phyloP scores from a whole-genome alignment of 1,140 invertebrate genomes.

The Eulimnadia texana region DNA sequence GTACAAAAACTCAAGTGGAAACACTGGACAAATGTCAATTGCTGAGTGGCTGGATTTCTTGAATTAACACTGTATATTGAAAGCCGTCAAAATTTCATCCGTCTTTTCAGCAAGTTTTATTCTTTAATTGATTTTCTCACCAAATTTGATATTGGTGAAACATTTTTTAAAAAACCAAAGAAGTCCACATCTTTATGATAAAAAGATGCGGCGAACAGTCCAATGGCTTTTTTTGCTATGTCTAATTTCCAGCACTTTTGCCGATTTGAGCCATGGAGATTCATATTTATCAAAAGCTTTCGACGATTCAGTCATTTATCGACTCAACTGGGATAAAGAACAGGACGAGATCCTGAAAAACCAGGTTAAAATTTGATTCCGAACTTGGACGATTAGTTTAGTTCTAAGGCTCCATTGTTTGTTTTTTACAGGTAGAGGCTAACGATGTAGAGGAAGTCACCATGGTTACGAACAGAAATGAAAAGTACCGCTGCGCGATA shows the following conservation, averaged over 20 bases:
- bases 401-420: not conserved
- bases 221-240: not conserved
- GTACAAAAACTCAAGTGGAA: no score
- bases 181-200: no score
- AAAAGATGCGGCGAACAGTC: no score
- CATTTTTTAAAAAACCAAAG: no score
- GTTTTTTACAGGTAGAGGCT: constrained; percentile 8
- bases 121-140: no score
- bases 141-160: no score
- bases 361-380: constrained; percentile 4
- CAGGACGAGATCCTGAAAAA: constrained; percentile 13
- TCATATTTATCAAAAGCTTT: constrained; percentile 43
- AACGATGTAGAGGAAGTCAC: not conserved
- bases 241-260: not conserved
- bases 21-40: not conserved
- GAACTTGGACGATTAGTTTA: not conserved
- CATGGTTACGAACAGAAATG: constrained; percentile 11
- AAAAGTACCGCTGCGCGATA: constrained; percentile 7
- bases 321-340: constrained; percentile 48
- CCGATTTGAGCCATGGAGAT: not conserved
- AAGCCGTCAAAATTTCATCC: not conserved
- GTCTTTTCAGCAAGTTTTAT: no score
- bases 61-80: not conserved
- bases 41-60: not conserved
- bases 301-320: constrained; percentile 64